phyloP scores from a whole-genome alignment of 2,888 invertebrate genomes.

The Zelleria hepariella region DNA sequence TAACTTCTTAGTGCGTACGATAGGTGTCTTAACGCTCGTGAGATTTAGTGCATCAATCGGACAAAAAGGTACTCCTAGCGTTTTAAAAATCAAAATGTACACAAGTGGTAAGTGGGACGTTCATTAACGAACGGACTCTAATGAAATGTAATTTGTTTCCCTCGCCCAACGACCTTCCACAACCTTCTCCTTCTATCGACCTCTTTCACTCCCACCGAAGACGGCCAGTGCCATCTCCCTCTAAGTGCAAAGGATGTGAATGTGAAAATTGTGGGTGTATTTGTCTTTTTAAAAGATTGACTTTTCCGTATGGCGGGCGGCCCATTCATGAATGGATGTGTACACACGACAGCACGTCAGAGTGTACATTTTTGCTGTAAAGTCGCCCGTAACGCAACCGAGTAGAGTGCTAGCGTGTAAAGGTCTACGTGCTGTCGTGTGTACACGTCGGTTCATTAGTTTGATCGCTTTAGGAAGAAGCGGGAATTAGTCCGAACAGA shows the following conservation, averaged over 20 bases:
- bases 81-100: too few relatives aligned
- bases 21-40: too few relatives aligned
- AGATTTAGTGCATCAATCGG: too few relatives aligned
- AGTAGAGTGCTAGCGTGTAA: too few relatives aligned
- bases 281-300: not conserved
- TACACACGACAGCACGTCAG: too few relatives aligned
- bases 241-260: not conserved
- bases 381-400: too few relatives aligned
- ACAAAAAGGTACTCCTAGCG: too few relatives aligned
- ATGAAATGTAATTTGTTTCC: conserved; percentile 60
- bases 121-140: conserved; percentile 22
- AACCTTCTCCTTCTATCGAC: conserved; percentile 40
- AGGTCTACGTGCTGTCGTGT: too few relatives aligned
- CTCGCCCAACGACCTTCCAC: conserved; percentile 51
- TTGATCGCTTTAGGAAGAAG: not conserved
- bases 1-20: too few relatives aligned
- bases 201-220: conserved; percentile 20
- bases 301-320: not conserved
- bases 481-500: not conserved
- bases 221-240: not conserved
- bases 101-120: too few relatives aligned
- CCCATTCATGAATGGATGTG: not conserved
- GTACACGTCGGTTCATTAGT: not conserved
- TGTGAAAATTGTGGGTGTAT: conserved; percentile 1
- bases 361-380: too few relatives aligned